A percentile compares a stretch with the other conserved stretches of the same genome.
These are phyloP conservation scores for Sisor rabdophorus DNA, from an alignment of 2,113 vertebrate genomes.

Conservation along the genomic window DNA sequence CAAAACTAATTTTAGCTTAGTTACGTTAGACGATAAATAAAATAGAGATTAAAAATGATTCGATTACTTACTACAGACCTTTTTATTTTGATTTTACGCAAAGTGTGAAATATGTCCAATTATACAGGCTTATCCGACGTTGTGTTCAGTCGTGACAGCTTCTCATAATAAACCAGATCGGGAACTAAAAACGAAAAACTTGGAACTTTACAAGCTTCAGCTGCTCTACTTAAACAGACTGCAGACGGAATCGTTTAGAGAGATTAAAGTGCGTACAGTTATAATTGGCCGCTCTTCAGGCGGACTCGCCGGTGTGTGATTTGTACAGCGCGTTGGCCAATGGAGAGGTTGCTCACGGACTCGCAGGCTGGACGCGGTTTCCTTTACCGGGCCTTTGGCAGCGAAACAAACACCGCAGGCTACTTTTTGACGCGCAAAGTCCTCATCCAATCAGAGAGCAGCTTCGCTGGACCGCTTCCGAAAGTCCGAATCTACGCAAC, in stretches of 20 bases:
- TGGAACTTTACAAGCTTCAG: slow-evolving; percentile 47
- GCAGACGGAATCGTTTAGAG: slow-evolving; percentile 44
- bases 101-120: slow-evolving; percentile 34
- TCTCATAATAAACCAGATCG: neutral
- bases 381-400: slow-evolving; percentile 85
- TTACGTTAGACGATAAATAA: slow-evolving; percentile 26
- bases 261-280: slow-evolving; percentile 63
- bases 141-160: neutral
- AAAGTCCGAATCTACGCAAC: slow-evolving; percentile 21
- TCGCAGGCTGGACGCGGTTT: slow-evolving; percentile 81
- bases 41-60: slow-evolving; percentile 29
- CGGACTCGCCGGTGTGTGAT: slow-evolving; percentile 70
- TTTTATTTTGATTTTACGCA: neutral
- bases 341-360: slow-evolving; percentile 61
- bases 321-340: slow-evolving; percentile 74
- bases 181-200: neutral
- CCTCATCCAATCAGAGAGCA: slow-evolving; percentile 93
- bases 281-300: slow-evolving; percentile 65
- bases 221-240: slow-evolving; percentile 40
- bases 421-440: slow-evolving; percentile 98
- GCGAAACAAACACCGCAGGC: slow-evolving; percentile 91
- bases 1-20: neutral
- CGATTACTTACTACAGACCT: slow-evolving; percentile 37
- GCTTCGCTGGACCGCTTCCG: slow-evolving; percentile 79
- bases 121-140: slow-evolving; percentile 29